phyloP scores from a whole-genome alignment of 1,140 invertebrate species.

The Cardiocondyla obscurior region DNA sequence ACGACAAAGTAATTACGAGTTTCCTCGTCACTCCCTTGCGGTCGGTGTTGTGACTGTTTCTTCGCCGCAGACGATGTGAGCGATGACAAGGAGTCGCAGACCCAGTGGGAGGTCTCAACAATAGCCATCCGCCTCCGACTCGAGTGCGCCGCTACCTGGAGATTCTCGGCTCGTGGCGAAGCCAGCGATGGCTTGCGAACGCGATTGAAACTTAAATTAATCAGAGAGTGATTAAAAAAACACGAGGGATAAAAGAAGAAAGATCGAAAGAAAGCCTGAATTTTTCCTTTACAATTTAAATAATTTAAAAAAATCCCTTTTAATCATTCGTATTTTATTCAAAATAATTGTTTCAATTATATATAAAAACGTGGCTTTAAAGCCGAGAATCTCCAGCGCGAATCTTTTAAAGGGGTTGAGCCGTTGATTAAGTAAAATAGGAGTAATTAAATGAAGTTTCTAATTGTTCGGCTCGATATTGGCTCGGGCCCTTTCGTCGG shows the following conservation, averaged over 20 bases:
- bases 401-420: not conserved
- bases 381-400: not conserved
- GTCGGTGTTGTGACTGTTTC: slow-evolving; percentile 72
- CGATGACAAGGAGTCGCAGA: slow-evolving; percentile 77
- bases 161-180: slow-evolving; percentile 65
- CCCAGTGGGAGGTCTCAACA: slow-evolving; percentile 77
- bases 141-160: slow-evolving; percentile 69
- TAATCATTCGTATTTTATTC: not conserved
- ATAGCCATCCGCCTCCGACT: slow-evolving; percentile 75
- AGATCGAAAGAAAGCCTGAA: not conserved
- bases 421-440: slow-evolving; percentile 14
- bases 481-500: slow-evolving; percentile 60
- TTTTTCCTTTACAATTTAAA: not conserved
- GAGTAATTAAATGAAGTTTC: slow-evolving; percentile 7
- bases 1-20: slow-evolving; percentile 74
- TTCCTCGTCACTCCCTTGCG: slow-evolving; percentile 71
- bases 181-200: slow-evolving; percentile 53
- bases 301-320: not conserved
- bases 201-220: slow-evolving; percentile 47
- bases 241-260: too few species aligned
- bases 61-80: slow-evolving; percentile 73
- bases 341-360: not conserved
- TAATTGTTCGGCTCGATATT: slow-evolving; percentile 62
- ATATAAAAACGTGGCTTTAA: not conserved
- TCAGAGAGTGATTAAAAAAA: not conserved